A percentile compares a stretch with the other conserved stretches of the same genome.
Conservation (phyloP, 1,140 invertebrate genomes). For the Penaeus vannamei region DNA sequence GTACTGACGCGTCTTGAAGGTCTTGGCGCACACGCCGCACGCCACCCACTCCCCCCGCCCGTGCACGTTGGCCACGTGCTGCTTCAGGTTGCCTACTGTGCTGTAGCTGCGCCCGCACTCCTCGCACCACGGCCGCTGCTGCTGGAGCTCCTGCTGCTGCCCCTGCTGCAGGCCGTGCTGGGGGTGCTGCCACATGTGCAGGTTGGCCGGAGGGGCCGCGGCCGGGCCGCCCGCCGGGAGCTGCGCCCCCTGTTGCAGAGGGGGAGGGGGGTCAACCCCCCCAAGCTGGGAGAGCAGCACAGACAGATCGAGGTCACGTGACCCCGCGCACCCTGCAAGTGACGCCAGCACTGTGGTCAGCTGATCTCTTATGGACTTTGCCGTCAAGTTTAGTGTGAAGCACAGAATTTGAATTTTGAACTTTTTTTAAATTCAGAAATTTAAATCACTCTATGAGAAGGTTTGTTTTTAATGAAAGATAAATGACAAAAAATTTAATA, state of each 20-base stretch:
- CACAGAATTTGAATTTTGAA: constrained; percentile 38
- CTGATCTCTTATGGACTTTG: constrained; percentile 64
- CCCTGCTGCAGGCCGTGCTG: constrained; percentile 42
- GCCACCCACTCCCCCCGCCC: constrained; percentile 61
- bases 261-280: constrained; percentile 48
- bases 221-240: constrained; percentile 35
- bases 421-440: not conserved
- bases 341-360: constrained; percentile 65
- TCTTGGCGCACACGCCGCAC: constrained; percentile 60
- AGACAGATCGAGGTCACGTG: constrained; percentile 65
- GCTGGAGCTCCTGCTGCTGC: constrained; percentile 50
- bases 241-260: constrained; percentile 53
- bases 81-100: constrained; percentile 62
- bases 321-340: constrained; percentile 65
- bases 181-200: constrained; percentile 54
- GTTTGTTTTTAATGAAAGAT: not conserved
- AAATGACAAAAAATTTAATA: constrained; percentile 31
- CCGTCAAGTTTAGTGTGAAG: constrained; percentile 65
- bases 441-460: not conserved
- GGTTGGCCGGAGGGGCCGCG: constrained; percentile 20
- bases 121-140: constrained; percentile 58
- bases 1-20: constrained; percentile 63
- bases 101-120: constrained; percentile 61
- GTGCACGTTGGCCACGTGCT: constrained; percentile 60
- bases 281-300: constrained; percentile 58